Evolutionary conservation across 1,140 invertebrate genomes (phyloP).

Genomic region (Bombus waltoni): DNA sequence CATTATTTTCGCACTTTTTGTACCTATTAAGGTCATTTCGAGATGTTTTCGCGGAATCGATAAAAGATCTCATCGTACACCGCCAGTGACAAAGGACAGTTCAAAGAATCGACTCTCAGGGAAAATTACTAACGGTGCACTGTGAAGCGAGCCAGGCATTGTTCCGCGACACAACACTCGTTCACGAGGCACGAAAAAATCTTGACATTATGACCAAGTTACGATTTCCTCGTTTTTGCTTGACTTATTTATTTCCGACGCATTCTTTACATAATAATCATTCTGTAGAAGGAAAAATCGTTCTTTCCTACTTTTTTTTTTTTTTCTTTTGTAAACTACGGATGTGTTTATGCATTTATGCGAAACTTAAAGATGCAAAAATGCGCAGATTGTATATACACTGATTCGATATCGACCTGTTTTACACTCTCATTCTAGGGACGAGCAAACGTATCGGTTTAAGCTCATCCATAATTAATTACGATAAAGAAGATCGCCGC

Average conservation of each 20-base stretch:
- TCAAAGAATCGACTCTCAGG: slow-evolving; percentile 46
- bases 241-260: not conserved
- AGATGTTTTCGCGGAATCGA: slow-evolving; percentile 60
- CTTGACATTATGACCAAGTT: slow-evolving; percentile 45
- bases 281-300: not conserved
- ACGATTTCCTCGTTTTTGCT: slow-evolving; percentile 20
- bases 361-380: not conserved
- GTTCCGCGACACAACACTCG: slow-evolving; percentile 11
- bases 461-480: slow-evolving; percentile 33
- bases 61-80: slow-evolving; percentile 60
- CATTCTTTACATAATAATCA: not conserved
- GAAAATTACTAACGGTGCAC: slow-evolving; percentile 53
- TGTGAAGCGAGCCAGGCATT: slow-evolving; percentile 18
- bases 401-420: not conserved
- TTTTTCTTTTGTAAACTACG: not conserved
- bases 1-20: slow-evolving; percentile 47
- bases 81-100: slow-evolving; percentile 60
- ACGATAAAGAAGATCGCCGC: slow-evolving; percentile 33
- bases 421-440: not conserved
- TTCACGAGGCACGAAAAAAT: slow-evolving; percentile 50
- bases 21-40: slow-evolving; percentile 37
- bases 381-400: not conserved
- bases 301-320: not conserved
- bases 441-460: not conserved
- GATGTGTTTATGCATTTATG: not conserved